A percentile compares a stretch with the other conserved stretches of the same genome.
phyloP scores from a whole-genome alignment of 2,113 vertebrate genomes.

The Heterotilapia buettikoferi region DNA sequence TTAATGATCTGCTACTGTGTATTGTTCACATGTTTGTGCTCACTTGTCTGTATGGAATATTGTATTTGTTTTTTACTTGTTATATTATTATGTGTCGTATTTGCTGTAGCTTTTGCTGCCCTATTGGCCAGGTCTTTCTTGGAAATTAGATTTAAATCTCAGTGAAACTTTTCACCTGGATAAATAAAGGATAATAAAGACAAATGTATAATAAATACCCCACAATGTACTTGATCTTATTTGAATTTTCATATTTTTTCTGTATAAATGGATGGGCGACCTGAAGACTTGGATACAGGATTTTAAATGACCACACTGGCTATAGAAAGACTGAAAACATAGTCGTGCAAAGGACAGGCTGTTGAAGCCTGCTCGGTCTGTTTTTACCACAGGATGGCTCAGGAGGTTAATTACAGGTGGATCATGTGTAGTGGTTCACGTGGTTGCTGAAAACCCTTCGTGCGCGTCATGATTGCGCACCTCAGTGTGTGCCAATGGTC shows the following conservation, averaged over 20 bases:
- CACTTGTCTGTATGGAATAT: not conserved
- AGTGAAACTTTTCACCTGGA: not conserved
- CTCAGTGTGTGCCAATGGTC: not conserved
- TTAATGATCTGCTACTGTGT: not conserved
- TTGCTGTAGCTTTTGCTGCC: not conserved
- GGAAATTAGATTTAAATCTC: not conserved
- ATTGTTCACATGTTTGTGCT: not conserved
- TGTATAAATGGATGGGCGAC: not conserved
- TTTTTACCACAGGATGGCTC: not conserved
- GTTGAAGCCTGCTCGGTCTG: not conserved
- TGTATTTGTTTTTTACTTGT: not conserved
- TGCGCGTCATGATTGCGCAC: not conserved
- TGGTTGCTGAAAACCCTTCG: not conserved
- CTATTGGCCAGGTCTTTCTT: not conserved
- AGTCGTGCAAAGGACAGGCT: not conserved
- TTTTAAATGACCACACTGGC: not conserved
- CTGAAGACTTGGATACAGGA: not conserved
- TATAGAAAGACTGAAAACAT: not conserved
- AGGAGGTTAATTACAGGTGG: not conserved
- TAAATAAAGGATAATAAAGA: not conserved
- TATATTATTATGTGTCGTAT: not conserved
- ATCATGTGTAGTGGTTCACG: not conserved
- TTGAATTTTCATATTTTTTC: rapidly evolving
- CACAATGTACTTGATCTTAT: not conserved
- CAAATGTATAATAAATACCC: not conserved